Evolutionary conservation across 2,888 invertebrate species (phyloP), one percentile per base, ranked within the genome.

Genomic region (Archips xylosteana): DNA sequence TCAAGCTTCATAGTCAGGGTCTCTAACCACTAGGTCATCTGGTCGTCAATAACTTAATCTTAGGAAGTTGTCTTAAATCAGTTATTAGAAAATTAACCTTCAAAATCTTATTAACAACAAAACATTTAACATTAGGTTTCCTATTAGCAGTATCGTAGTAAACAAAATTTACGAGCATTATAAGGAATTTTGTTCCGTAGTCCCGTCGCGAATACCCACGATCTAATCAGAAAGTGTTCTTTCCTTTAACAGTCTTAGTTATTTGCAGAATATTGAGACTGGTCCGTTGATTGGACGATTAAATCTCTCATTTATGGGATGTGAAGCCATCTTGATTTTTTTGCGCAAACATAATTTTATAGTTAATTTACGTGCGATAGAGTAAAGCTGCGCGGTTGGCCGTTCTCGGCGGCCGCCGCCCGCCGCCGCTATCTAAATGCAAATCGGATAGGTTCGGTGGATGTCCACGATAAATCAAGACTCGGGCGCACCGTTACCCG

Each of bases 381-480:
- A 89, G 91, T 89, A 87, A 89, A 88, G 82, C 82, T 80, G 77
- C 81, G 76, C 70, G 78, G 75, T 80, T 79, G 76, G 80, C 81
- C 82, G 74, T 80, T 79, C 78, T 79, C 81, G 78, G 77, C 85
- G 54, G 54, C 54, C 23, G 75, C 82, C 84, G 82, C 81, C 79
- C 73, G 73, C 60, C 69, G 64, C 84, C 82, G 89, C 92, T 92
- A 93, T 94, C 94, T 94, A 94, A 93, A 94, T 94, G 94, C 94
- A 93, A 94, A 94, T 94, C 92, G 91, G 90, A 91, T 92, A 92
- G 92, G 91, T 92, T 90, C 90, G 86, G 88, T 90, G 90, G 92
- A 91, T 90, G 92, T 90, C 87, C 87, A 85, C 89, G 87, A 93
- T 93, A 94, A 93, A 94, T 94, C 92, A 93, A 89, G 89, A 87